phyloP scores from a whole-genome alignment of 1,140 invertebrate genomes.

The Potamilus streckersoni region DNA sequence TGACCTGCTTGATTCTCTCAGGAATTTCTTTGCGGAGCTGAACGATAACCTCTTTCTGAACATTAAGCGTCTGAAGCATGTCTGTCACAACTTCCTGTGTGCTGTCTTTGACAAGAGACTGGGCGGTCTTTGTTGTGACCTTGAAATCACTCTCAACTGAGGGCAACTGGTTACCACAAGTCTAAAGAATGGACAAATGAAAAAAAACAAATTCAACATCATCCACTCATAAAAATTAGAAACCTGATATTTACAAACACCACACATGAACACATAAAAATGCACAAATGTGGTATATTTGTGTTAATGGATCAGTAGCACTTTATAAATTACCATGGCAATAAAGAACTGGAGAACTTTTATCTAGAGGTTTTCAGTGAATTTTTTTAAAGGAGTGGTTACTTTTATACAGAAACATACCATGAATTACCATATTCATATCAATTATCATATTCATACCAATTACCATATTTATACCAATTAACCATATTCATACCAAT shows the following conservation, averaged over 20 bases:
- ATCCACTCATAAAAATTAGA: not conserved
- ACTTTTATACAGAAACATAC: too few relatives aligned
- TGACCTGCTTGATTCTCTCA: constrained; percentile 57
- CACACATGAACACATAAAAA: too few relatives aligned
- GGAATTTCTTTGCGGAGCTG: constrained; percentile 77
- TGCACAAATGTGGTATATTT: too few relatives aligned
- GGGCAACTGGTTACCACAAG: constrained; percentile 84
- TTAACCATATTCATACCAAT: too few relatives aligned
- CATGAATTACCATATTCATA: too few relatives aligned
- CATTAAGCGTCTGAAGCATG: constrained; percentile 90
- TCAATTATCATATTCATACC: too few relatives aligned
- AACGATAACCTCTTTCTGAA: constrained; percentile 84
- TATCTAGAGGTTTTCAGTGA: too few relatives aligned
- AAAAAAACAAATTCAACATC: not conserved
- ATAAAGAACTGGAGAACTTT: too few relatives aligned
- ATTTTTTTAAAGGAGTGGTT: too few relatives aligned
- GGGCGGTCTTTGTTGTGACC: constrained; percentile 88
- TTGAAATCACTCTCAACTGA: constrained; percentile 91
- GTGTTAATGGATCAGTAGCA: too few relatives aligned
- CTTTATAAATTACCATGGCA: too few relatives aligned
- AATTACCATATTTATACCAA: too few relatives aligned
- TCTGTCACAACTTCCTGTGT: constrained; percentile 88
- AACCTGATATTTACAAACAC: not conserved
- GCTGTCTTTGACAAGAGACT: constrained; percentile 89
- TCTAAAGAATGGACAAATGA: constrained; percentile 47